These are phyloP conservation scores for Tenebrosternarchus preto DNA, from an alignment of 2,113 vertebrate genomes.

Conservation along the genomic window DNA sequence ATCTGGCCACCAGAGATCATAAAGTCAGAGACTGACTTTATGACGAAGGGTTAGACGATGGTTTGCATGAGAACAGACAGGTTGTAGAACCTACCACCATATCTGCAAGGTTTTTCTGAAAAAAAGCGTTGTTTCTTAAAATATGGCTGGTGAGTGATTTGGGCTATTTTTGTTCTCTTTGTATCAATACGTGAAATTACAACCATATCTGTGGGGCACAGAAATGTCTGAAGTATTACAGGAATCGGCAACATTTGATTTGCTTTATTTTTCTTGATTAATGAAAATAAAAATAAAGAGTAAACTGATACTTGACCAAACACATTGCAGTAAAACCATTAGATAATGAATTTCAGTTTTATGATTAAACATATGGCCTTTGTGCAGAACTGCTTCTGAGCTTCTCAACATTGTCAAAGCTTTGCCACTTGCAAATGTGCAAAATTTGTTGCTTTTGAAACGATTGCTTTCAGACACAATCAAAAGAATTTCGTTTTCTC, in stretches of 20 bases:
- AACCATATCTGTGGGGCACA: slow-evolving; percentile 27
- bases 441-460: background rate
- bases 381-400: background rate
- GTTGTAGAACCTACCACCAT: too few relatives aligned
- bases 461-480: slow-evolving; percentile 3
- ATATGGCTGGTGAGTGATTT: too few relatives aligned
- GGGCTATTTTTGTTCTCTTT: background rate
- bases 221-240: slow-evolving; percentile 26
- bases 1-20: too few relatives aligned
- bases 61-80: too few relatives aligned
- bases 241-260: slow-evolving; percentile 23
- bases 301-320: background rate
- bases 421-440: slow-evolving; percentile 5
- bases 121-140: too few relatives aligned
- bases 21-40: too few relatives aligned
- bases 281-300: slow-evolving; percentile 30
- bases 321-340: background rate
- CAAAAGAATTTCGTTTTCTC: slow-evolving; percentile 21
- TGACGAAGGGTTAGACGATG: too few relatives aligned
- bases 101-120: too few relatives aligned
- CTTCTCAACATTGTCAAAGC: background rate
- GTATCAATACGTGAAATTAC: slow-evolving; percentile 33
- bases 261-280: slow-evolving; percentile 26
- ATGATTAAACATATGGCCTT: slow-evolving; percentile 15
- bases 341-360: slow-evolving; percentile 18